phyloP scores from a whole-genome alignment of 1,140 invertebrate species.

The Drosophila subpulchrella region DNA sequence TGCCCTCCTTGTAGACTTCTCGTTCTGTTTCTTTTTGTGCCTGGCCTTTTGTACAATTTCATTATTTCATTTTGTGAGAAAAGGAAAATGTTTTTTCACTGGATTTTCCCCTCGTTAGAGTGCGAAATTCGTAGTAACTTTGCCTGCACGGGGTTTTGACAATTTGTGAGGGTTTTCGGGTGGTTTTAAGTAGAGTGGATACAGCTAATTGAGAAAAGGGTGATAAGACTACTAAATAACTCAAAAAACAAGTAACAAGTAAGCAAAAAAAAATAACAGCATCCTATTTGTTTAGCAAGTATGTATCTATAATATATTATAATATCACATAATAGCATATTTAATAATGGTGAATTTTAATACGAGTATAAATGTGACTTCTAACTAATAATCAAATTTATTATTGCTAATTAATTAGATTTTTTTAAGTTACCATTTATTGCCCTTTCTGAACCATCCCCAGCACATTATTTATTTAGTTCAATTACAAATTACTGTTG shows the following conservation, averaged over 20 bases:
- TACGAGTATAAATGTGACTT: too few relatives aligned
- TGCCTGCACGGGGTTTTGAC: conserved; percentile 19
- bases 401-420: background rate
- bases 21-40: conserved; percentile 23
- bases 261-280: too few relatives aligned
- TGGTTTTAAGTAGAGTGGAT: background rate
- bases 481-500: background rate
- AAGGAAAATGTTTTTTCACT: conserved; percentile 42
- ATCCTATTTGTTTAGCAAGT: too few relatives aligned
- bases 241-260: too few relatives aligned
- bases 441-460: background rate
- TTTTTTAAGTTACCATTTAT: background rate
- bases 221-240: background rate
- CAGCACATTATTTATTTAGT: conserved; percentile 15
- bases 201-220: background rate
- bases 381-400: background rate
- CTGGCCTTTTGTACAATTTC: conserved; percentile 49
- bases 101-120: conserved; percentile 44
- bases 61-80: conserved; percentile 45
- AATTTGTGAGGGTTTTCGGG: background rate
- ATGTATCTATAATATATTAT: too few relatives aligned
- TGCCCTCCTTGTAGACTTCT: conserved; percentile 36
- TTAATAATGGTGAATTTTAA: too few relatives aligned
- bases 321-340: background rate
- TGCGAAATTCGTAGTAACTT: conserved; percentile 42